Evolutionary conservation across 2,113 vertebrate species (phyloP), one percentile per base, ranked within the genome.

Genomic region (Brachyhypopomus gauderio): DNA sequence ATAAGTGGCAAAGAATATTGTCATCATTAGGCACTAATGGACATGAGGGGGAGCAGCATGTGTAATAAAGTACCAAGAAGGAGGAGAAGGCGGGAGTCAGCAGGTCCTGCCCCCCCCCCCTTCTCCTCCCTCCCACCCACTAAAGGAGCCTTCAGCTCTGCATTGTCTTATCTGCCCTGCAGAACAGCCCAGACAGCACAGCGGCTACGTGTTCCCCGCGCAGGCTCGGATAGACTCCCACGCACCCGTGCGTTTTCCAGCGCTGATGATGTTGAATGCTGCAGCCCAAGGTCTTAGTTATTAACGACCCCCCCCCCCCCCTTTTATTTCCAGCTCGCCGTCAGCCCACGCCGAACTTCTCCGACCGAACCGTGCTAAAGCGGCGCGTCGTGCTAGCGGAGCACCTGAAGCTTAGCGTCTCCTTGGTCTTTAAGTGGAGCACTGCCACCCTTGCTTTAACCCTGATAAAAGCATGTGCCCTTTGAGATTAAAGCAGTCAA

Each of bases 1-100:
- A 38, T 72, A 79, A 82, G 52, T 86, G 66, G 64, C n/a, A 79
- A 71, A 74, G 41, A 78, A 80, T 86, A 72, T 59, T 80, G 60
- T 77, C 79, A 77, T 83, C 66, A 78, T 77, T 85, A 78, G 58
- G 19, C 72, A 58, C 72, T 80, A 85, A 77, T 70, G 34, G 73
- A 64, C 45, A 70, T 23, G 67, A 69, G 72, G 78, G 76, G 73
- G 41, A 55, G 41, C 66, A 55, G 48, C 66, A 25, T 72, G 59
- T 58, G 79, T 30, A 80, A 66, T 60, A 77, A 77, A 76, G 72
- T 80, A 20, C 66, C 77, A 64, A 77, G 77, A 34, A 36, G 71
- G 59, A 22, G 3, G 4, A 27, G 23, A 59, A 75, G 63, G 22
- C 67, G 60, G 48, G 52, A 25, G 52, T 41, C 70, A 69, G 76